Conservation (phyloP, 1,140 invertebrate species). For the Drosophila prosaltans region DNA sequence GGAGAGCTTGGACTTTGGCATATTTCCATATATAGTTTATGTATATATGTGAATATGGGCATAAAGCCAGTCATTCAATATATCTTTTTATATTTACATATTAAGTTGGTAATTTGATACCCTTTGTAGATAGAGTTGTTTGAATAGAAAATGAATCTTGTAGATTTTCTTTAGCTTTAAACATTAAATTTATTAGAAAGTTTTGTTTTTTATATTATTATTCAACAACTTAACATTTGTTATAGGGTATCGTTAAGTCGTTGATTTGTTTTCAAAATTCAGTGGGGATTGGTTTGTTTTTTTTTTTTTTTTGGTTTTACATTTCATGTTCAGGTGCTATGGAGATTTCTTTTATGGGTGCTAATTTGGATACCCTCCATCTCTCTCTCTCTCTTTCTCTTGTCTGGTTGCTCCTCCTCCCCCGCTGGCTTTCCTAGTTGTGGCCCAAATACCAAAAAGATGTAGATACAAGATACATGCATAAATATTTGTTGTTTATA, state of each 20-base stretch:
- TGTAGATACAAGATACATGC: constrained; percentile 19
- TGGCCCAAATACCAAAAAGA: constrained; percentile 51
- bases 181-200: too few relatives aligned
- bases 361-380: constrained; percentile 27
- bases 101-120: neutral
- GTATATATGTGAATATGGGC: neutral
- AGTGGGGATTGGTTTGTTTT: constrained; percentile 3
- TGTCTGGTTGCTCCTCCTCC: neutral
- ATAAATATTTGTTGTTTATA: constrained; percentile 4
- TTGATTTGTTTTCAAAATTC: neutral
- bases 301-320: constrained; percentile 20
- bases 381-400: neutral
- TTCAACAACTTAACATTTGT: too few relatives aligned
- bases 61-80: constrained; percentile 5
- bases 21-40: neutral
- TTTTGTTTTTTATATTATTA: too few relatives aligned
- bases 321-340: constrained; percentile 23
- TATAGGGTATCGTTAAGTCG: neutral
- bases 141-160: too few relatives aligned
- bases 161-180: too few relatives aligned
- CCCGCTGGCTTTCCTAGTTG: constrained; percentile 2
- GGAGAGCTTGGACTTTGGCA: constrained; percentile 14
- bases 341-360: constrained; percentile 47
- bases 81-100: neutral
- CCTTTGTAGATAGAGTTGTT: neutral